These are phyloP conservation scores for Parapristionchus giblindavisi DNA, from an alignment of 2,888 invertebrate genomes.

Conservation along the genomic window DNA sequence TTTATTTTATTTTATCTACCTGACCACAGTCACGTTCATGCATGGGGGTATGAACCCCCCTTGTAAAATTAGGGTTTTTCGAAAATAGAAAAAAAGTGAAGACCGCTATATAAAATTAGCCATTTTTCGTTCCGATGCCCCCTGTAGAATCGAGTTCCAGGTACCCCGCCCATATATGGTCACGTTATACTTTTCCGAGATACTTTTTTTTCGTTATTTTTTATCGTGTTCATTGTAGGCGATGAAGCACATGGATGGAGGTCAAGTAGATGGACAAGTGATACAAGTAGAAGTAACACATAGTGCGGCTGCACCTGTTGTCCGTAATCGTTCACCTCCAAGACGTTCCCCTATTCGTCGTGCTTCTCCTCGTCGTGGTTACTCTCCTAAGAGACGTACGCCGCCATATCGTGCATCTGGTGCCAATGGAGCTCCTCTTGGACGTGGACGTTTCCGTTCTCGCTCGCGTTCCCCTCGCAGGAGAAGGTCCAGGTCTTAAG, in stretches of 20 bases:
- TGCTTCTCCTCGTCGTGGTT: constrained; percentile 20
- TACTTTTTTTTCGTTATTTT: not conserved
- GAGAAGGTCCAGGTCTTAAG: constrained; percentile 30
- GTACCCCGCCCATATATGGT: no score
- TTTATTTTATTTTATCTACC: not conserved
- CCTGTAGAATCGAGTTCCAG: no score
- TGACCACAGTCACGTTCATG: no score
- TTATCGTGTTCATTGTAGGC: constrained; percentile 74
- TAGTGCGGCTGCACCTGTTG: constrained; percentile 1
- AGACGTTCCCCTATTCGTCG: constrained; percentile 23
- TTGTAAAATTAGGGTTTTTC: no score
- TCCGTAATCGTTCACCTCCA: constrained; percentile 36
- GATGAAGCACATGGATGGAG: constrained; percentile 99
- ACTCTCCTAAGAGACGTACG: constrained; percentile 31
- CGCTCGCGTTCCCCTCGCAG: constrained; percentile 36
- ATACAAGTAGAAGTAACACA: constrained; percentile 51
- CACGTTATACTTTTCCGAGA: no score
- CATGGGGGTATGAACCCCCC: not conserved
- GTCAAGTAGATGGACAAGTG: constrained; percentile 61
- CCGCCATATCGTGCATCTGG: constrained; percentile 32
- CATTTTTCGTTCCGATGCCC: no score
- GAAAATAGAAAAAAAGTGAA: not conserved
- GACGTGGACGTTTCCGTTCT: not conserved
- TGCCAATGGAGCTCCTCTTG: constrained; percentile 36
- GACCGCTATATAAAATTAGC: not conserved